Evolutionary conservation across 2,888 invertebrate genomes (phyloP), one percentile per base, ranked within the genome.

Genomic region (Trachelus troglodyta): DNA sequence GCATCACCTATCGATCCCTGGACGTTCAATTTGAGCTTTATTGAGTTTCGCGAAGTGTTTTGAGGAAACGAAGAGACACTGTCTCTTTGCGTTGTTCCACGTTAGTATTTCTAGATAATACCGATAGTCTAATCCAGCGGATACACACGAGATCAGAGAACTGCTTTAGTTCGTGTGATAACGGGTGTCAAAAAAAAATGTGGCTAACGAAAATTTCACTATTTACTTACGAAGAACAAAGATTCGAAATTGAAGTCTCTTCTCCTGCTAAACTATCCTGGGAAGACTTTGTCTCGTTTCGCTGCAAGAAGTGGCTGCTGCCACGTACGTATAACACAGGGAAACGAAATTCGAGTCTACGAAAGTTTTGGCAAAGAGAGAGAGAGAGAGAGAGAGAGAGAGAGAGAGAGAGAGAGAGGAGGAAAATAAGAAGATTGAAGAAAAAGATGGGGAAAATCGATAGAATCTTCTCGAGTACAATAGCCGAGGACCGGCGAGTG

Each of bases 381-480:
- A n/a, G n/a, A n/a, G n/a, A 69, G 33, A 73, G 74, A n/a, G 69
- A 68, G 15, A n/a, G 76, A 79, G 78, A 79, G 78, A 79, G 76
- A 79, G 34, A 9, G 34, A 9, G 34, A 31, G 31, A 31, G 33
- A 33, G 33, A 33, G 3, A 3, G 9, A 1, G 34, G 9, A 79
- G 77, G 75, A 69, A 4, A 15, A 15, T 15, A 40, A 15, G 4
- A 15, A 15, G 40, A 40, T 11, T 1, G 2, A 69, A 30, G 69
- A 68, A 76, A n/a, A 73, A 73, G 40, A 40, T 40, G 40, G 40
- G 4, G 40, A 80, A 82, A 83, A 85, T 84, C 85, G 83, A 85
- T 86, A 82, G 81, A 81, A 83, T 81, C 83, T 87, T 40, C 82
- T 80, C 75, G 79, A 79, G 81, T 76, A 84, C 84, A 86, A 86